Conservation (phyloP, 2,797 vertebrate genomes). For the Telmatherina bonti region DNA sequence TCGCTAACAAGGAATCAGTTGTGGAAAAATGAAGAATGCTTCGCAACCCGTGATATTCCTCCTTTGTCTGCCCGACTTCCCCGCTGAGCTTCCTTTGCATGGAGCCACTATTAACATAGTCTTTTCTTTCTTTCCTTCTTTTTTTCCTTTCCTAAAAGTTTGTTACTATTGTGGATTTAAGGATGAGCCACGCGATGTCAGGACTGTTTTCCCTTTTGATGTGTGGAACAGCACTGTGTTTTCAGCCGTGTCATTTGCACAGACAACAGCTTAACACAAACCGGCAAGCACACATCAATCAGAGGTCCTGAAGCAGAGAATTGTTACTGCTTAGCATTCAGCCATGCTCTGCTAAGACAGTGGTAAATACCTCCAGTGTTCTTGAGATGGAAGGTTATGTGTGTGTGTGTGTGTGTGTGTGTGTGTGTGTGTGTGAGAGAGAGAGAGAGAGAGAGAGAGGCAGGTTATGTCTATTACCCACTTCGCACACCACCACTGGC, state of each 20-base stretch:
- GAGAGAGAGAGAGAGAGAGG: constrained; percentile 3
- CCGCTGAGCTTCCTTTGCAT: constrained; percentile 33
- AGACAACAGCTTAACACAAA: constrained; percentile 84
- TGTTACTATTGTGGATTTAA: constrained; percentile 67
- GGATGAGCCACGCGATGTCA: constrained; percentile 62
- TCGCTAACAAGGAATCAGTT: constrained; percentile 45
- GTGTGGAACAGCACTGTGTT: constrained; percentile 68
- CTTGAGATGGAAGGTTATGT: constrained; percentile 56
- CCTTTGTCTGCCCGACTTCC: constrained; percentile 42
- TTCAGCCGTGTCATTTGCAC: constrained; percentile 81
- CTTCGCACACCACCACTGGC: constrained; percentile 44
- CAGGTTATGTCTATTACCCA: constrained; percentile 50
- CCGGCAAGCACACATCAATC: constrained; percentile 84
- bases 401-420: constrained; percentile 29
- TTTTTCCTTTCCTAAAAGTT: constrained; percentile 45
- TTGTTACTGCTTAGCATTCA: constrained; percentile 79
- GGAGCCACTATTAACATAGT: constrained; percentile 50
- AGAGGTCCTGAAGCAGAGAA: constrained; percentile 79
- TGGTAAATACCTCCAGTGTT: constrained; percentile 75
- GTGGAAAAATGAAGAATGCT: constrained; percentile 28
- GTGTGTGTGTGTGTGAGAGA: no score
- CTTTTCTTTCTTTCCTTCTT: constrained; percentile 34
- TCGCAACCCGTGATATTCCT: constrained; percentile 39
- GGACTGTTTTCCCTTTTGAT: constrained; percentile 65
- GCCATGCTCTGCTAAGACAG: constrained; percentile 72